Evolutionary conservation across 92 coral and sea anemone species (phyloP).

Genomic region (Palythoa grandiflora): DNA sequence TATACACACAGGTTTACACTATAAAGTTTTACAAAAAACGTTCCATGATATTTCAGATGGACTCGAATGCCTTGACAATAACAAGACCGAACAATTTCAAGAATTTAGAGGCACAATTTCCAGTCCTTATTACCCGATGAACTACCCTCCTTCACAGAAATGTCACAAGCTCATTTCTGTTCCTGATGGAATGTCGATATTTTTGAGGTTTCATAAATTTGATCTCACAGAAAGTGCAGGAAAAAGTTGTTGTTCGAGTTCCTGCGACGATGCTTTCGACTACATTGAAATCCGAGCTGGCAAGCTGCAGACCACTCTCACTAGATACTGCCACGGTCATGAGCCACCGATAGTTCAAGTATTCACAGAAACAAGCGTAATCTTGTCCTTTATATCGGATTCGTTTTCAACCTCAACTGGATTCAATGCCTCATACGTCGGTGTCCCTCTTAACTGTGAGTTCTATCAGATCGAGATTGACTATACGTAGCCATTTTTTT

Average conservation of each 20-base stretch:
- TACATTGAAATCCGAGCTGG: conserved; percentile 12
- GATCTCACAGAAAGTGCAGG: not conserved
- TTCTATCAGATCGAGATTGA: not conserved
- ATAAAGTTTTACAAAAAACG: not conserved
- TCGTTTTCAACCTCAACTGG: not conserved
- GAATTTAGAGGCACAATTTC: not conserved
- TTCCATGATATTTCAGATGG: not conserved
- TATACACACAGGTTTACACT: no score
- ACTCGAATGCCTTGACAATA: not conserved
- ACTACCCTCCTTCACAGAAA: not conserved
- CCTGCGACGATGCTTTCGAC: not conserved
- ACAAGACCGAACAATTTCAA: not conserved
- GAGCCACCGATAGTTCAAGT: not conserved
- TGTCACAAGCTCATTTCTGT: not conserved
- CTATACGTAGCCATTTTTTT: no score
- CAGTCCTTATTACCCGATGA: not conserved
- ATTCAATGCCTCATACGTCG: conserved; percentile 5
- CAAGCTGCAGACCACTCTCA: not conserved
- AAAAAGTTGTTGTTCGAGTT: not conserved
- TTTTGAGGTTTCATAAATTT: not conserved
- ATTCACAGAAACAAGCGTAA: not conserved
- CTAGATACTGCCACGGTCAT: not conserved
- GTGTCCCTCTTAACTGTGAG: not conserved
- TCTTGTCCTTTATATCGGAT: not conserved
- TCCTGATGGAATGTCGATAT: not conserved